Conservation (phyloP, 2,797 vertebrate species). For the Ctenochaetus hawaiiensis region DNA sequence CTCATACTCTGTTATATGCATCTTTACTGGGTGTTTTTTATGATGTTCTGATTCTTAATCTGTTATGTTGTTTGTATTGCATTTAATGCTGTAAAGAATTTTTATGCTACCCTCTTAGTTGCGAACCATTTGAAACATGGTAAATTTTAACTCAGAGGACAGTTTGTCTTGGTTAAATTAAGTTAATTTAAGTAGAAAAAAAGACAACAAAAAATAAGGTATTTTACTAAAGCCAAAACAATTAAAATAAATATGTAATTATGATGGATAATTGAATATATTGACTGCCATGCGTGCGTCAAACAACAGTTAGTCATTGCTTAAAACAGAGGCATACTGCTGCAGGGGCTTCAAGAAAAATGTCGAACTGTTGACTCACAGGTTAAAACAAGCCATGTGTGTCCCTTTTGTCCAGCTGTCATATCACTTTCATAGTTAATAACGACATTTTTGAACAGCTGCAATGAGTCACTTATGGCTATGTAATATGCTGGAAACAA, state of each 20-base stretch:
- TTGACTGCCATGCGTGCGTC: constrained; percentile 25
- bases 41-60: not conserved
- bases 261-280: not conserved
- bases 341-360: constrained; percentile 49
- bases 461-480: constrained; percentile 15
- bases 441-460: constrained; percentile 31
- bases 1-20: not conserved
- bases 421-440: constrained; percentile 43
- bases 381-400: constrained; percentile 71
- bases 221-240: constrained; percentile 18
- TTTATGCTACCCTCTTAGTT: not conserved
- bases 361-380: constrained; percentile 73
- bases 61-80: constrained; percentile 2
- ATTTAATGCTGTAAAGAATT: not conserved
- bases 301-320: constrained; percentile 72
- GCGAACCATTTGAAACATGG: not conserved
- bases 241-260: not conserved
- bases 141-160: rapidly evolving
- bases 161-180: not conserved
- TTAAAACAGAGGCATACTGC: constrained; percentile 54
- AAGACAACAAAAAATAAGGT: not conserved
- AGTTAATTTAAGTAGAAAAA: not conserved
- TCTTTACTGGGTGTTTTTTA: not conserved
- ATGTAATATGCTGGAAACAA: not conserved
- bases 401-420: constrained; percentile 46